A percentile compares a stretch with the other conserved stretches of the same genome.
These are phyloP conservation scores for Amblyjoppa proteus DNA, from an alignment of 2,888 invertebrate genomes.

Conservation along the genomic window DNA sequence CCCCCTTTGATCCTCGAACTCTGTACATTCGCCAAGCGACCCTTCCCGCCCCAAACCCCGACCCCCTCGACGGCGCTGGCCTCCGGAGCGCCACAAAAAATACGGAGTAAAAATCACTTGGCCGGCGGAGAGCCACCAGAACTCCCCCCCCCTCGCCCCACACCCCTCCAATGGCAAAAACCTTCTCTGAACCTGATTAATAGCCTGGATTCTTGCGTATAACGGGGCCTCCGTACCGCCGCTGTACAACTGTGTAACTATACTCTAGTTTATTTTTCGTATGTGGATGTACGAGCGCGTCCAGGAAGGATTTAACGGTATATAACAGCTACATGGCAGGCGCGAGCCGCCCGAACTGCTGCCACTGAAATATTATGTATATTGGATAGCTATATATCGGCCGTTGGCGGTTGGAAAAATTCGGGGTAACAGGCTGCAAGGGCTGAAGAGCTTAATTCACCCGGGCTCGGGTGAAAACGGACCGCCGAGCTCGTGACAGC, in stretches of 20 bases:
- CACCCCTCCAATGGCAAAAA: conserved; percentile 48
- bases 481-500: not conserved
- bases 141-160: not conserved
- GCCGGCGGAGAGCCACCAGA: conserved; percentile 55
- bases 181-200: conserved; percentile 69
- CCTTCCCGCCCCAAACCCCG: not conserved
- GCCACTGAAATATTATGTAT: conserved; percentile 62
- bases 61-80: conserved; percentile 43
- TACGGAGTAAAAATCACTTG: conserved; percentile 70
- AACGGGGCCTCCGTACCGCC: conserved; percentile 22
- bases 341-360: not conserved
- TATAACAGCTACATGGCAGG: conserved; percentile 30
- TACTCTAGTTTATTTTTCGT: conserved; percentile 2
- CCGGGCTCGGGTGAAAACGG: conserved; percentile 8
- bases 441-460: conserved; percentile 61
- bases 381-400: conserved; percentile 58
- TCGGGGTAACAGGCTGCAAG: conserved; percentile 59
- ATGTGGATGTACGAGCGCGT: conserved; percentile 23
- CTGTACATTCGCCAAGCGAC: conserved; percentile 50
- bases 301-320: conserved; percentile 49
- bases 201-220: conserved; percentile 67
- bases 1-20: conserved; percentile 54
- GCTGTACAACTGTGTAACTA: not conserved
- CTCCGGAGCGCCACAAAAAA: conserved; percentile 49
- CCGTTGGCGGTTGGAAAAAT: conserved; percentile 55